A percentile compares a stretch with the other conserved stretches of the same genome.
Conservation (phyloP, 2,888 invertebrate species). For the Hecatera dysodea region DNA sequence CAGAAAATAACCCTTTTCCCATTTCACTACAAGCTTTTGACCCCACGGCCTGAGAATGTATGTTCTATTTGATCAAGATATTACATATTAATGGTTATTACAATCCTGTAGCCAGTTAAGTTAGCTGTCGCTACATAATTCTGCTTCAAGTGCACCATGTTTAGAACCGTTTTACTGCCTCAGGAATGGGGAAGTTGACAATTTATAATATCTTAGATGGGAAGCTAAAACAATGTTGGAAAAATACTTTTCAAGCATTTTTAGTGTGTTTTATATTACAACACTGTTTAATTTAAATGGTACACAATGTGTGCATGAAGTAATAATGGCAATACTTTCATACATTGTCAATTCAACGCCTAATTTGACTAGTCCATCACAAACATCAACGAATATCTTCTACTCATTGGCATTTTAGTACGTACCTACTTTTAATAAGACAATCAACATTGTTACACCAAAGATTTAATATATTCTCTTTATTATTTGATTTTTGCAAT, state of each 20-base stretch:
- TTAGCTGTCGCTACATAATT: slow-evolving; percentile 62
- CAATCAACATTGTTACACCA: neutral
- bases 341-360: slow-evolving; percentile 17
- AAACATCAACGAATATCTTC: neutral
- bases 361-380: slow-evolving; percentile 25
- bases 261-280: neutral
- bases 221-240: slow-evolving; percentile 38
- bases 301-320: neutral
- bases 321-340: slow-evolving; percentile 1
- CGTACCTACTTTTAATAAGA: neutral
- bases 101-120: slow-evolving; percentile 63
- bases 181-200: slow-evolving; percentile 63
- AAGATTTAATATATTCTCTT: neutral
- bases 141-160: slow-evolving; percentile 61
- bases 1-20: slow-evolving; percentile 19
- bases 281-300: too few relatives aligned
- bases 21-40: slow-evolving; percentile 48
- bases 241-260: slow-evolving; percentile 11
- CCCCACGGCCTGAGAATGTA: slow-evolving; percentile 48
- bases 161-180: slow-evolving; percentile 60
- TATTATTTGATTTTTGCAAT: neutral
- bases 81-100: slow-evolving; percentile 65
- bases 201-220: slow-evolving; percentile 47
- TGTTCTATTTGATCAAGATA: slow-evolving; percentile 64
- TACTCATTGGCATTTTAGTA: neutral